Base-by-base conservation (phyloP, 2,888 invertebrate species). In the Drosophila dives region DNA sequence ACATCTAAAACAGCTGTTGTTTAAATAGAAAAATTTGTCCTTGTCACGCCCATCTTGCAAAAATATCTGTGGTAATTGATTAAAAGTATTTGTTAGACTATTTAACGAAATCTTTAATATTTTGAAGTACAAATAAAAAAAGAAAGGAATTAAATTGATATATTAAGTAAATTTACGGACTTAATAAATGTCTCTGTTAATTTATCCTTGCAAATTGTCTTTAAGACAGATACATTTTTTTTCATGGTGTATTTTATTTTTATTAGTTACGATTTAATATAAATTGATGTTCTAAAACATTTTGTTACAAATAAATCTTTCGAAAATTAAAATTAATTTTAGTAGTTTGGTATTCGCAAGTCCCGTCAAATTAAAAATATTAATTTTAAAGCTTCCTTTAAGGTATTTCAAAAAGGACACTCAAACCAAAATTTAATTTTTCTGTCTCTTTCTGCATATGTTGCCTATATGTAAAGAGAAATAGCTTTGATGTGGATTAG, bases 1-100 rank as follows among this genome's bases (percentile, higher is more conserved):
- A 20, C 26, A 56, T 56, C n/a, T 2, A 20, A 29, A 75, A 71
- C 65, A 78, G 60, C 72, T 72, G 72, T 64, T 71, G 50, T n/a
- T 63, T 40, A 54, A 54, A 53, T 51, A 48, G 38, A 42, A 40
- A 60, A 53, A 58, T 53, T 56, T 56, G 38, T 56, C 38, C 53
- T 36, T 66, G 29, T 29, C 29, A 42, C 32, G 40, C 15, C 20
- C n/a, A 40, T 20, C 23, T 6, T 23, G 49, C 23, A 3, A 33
- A 20, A 26, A 10, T 36, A 6, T 17, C 17, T 15, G 15, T 7
- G 15, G 15, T 23, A 11, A 20, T 26, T n/a, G 29, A 23, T 26
- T 17, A 49, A 50, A 17, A 1, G n/a, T 17, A 50, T 8, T 20
- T 45, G 3, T 15, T n/a, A 20, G 2, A 7, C 2, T 15, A 20